Percentiles rank a stretch among this genome's conserved stretches.
Conservation (phyloP, 2,797 vertebrate species). For the Sylvilagus floridanus region DNA sequence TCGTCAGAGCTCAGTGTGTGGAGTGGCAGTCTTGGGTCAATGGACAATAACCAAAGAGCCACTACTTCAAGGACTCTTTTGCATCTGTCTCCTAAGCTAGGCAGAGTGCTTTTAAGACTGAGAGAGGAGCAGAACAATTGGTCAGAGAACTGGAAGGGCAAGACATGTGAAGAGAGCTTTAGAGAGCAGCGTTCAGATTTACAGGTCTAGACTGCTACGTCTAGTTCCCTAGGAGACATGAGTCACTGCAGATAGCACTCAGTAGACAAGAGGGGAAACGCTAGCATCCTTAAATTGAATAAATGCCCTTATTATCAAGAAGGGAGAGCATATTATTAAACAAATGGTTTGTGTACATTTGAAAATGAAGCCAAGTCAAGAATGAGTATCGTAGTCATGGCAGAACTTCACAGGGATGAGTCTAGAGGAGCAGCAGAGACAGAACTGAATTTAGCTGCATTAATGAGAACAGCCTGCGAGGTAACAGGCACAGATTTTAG, state of each 20-base stretch:
- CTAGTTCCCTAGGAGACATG: neutral
- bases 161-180: neutral
- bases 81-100: neutral
- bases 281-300: neutral
- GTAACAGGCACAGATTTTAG: rapidly evolving
- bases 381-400: neutral
- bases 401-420: neutral
- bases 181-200: neutral
- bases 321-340: neutral
- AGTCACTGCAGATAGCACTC: neutral
- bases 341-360: neutral
- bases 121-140: neutral
- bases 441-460: neutral
- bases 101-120: neutral
- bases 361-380: neutral
- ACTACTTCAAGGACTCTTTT: neutral
- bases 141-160: neutral
- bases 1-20: neutral
- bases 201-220: neutral
- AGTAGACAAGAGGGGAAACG: neutral
- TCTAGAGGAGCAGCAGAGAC: neutral
- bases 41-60: neutral
- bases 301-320: neutral
- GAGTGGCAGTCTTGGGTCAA: neutral
- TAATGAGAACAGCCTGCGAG: neutral